Base-by-base conservation (phyloP, 2,888 invertebrate genomes). In the Drosophila greeni region DNA sequence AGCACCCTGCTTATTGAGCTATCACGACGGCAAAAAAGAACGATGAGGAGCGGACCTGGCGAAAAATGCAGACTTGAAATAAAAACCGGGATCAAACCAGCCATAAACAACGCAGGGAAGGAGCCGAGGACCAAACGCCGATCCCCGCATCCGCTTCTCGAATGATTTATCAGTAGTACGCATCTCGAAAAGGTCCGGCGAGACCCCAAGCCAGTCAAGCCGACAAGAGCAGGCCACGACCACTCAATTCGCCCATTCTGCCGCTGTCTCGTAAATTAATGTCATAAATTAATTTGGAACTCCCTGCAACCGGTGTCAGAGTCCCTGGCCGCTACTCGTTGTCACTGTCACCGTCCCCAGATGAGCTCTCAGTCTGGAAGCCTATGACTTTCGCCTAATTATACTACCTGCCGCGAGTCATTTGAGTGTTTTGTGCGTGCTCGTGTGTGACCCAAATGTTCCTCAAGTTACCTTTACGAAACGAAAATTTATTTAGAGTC, bases 241-340 rank as follows among this genome's bases (percentile, higher is more conserved):
- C 71, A 76, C 76, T 78, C 75, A 75, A 80, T 82, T 80, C 65
- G 66, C 66, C 72, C 72, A 72, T 80, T 80, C 75, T 71, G 70
- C 73, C 74, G 73, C 72, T 75, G 83, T 76, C 76, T 75, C 84
- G 77, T 85, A 85, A 85, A 86, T 84, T 72, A 85, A 84, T 80
- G 82, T 84, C 85, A 86, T 86, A 85, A 85, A 86, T 85, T 86
- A 84, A 86, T 82, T 84, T 82, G 55, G 36, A 68, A 51, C 60
- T 59, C 67, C 74, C 72, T 77, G 70, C 75, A 75, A 77, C 72
- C 70, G 75, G 69, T 72, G 71, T 61, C 68, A 47, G 40, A 34
- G 34, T 36, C 42, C 16, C 40, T 49, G n/a, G n/a, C 23, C 54
- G 40, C 34, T 51, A 40, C 26, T 39, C 34, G 43, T 47, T 54